Percentiles rank a stretch among this genome's conserved stretches.
phyloP scores from a whole-genome alignment of 1,140 invertebrate species.

The Sogatella furcifera region DNA sequence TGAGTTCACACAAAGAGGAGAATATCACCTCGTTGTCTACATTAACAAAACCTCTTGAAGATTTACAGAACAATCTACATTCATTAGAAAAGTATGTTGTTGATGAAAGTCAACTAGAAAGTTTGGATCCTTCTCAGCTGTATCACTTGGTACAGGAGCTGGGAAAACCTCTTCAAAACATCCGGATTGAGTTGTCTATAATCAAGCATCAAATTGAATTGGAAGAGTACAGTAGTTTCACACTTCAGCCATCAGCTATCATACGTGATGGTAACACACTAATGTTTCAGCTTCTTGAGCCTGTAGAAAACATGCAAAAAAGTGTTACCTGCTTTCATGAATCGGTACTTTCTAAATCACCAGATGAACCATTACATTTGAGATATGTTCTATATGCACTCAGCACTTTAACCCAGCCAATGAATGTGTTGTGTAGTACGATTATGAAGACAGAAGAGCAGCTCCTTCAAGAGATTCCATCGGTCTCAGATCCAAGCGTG shows the following conservation, averaged over 20 bases:
- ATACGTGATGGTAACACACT: neutral
- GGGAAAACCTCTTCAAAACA: slow-evolving; percentile 22
- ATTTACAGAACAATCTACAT: slow-evolving; percentile 20
- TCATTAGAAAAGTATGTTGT: slow-evolving; percentile 11
- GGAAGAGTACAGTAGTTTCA: slow-evolving; percentile 18
- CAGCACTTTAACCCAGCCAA: slow-evolving; percentile 20
- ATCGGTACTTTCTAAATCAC: slow-evolving; percentile 19
- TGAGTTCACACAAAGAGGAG: slow-evolving; percentile 12
- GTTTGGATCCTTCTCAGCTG: slow-evolving; percentile 11
- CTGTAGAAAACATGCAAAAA: slow-evolving; percentile 20
- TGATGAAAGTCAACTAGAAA: slow-evolving; percentile 9
- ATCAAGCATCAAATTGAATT: slow-evolving; percentile 24
- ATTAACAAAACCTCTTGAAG: slow-evolving; percentile 21
- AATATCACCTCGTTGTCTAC: slow-evolving; percentile 11
- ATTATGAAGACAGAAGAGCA: slow-evolving; percentile 21
- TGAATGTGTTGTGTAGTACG: slow-evolving; percentile 19
- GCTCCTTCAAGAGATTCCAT: slow-evolving; percentile 12
- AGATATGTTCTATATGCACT: slow-evolving; percentile 21
- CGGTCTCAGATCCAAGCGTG: slow-evolving; percentile 16
- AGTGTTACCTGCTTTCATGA: slow-evolving; percentile 22
- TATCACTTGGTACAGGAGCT: slow-evolving; percentile 20
- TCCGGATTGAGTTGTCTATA: slow-evolving; percentile 23
- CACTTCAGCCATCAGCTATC: neutral
- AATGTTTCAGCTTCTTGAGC: slow-evolving; percentile 10
- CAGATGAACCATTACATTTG: slow-evolving; percentile 21